Evolutionary conservation across 2,888 invertebrate genomes (phyloP).

Genomic region (Agrotis segetum): DNA sequence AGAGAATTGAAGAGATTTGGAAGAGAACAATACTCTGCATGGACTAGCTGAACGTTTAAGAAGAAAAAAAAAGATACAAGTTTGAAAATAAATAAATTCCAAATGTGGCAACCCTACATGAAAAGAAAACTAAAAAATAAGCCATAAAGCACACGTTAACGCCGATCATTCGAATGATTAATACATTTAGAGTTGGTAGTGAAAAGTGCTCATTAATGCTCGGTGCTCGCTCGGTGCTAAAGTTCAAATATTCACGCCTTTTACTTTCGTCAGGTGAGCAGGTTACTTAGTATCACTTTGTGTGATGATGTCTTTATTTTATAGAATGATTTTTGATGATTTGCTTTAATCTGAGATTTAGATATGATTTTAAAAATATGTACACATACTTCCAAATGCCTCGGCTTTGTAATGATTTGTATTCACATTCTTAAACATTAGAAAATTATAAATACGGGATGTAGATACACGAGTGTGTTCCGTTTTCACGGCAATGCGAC

Average conservation of each 20-base stretch:
- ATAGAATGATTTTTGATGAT: slow-evolving; percentile 21
- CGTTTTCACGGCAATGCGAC: too few relatives aligned
- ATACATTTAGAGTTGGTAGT: slow-evolving; percentile 69
- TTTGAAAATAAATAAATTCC: not conserved
- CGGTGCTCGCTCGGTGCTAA: slow-evolving; percentile 51
- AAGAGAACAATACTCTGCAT: too few relatives aligned
- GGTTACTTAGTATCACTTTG: slow-evolving; percentile 37
- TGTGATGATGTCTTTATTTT: slow-evolving; percentile 45
- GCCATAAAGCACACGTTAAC: slow-evolving; percentile 75
- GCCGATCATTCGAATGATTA: slow-evolving; percentile 81
- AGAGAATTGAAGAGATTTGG: too few relatives aligned
- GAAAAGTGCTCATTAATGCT: slow-evolving; percentile 71
- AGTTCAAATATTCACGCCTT: slow-evolving; percentile 55
- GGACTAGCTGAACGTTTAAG: too few relatives aligned
- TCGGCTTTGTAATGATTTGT: too few relatives aligned
- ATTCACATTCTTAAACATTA: too few relatives aligned
- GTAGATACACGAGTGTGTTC: too few relatives aligned
- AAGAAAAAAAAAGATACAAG: too few relatives aligned
- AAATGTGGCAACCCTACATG: slow-evolving; percentile 54
- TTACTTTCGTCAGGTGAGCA: slow-evolving; percentile 53
- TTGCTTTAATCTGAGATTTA: not conserved
- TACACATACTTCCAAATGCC: too few relatives aligned
- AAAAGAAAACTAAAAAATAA: slow-evolving; percentile 63
- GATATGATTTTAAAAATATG: not conserved
- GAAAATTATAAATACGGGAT: too few relatives aligned